Percentiles rank a stretch among this genome's conserved stretches.
Conservation (phyloP, 2,113 vertebrate genomes). For the Morone saxatilis region DNA sequence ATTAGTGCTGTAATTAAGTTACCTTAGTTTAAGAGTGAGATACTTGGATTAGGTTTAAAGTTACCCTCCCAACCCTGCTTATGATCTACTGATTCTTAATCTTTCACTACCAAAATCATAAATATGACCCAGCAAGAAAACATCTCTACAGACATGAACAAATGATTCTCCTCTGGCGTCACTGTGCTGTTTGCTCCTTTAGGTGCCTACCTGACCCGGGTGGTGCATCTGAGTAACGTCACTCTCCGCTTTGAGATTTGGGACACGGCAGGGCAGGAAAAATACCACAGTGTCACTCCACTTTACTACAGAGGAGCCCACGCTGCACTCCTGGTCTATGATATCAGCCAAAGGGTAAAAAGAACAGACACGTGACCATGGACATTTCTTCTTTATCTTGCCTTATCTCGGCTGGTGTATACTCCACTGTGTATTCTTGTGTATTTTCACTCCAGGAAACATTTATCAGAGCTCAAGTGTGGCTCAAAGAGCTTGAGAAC, state of each 20-base stretch:
- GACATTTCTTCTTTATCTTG: background rate
- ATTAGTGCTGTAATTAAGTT: no score
- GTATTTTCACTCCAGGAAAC: slow-evolving; percentile 71
- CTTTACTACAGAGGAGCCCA: slow-evolving; percentile 87
- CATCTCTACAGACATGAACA: background rate
- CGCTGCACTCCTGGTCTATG: slow-evolving; percentile 83
- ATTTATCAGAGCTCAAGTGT: slow-evolving; percentile 82
- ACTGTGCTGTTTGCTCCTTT: slow-evolving; percentile 1
- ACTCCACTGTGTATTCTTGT: background rate
- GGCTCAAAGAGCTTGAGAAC: slow-evolving; percentile 86
- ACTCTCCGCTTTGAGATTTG: slow-evolving; percentile 86
- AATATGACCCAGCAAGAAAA: background rate
- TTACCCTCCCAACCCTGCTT: background rate
- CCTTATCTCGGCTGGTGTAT: background rate
- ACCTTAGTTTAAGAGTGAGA: no score
- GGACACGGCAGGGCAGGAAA: slow-evolving; percentile 90
- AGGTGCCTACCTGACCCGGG: slow-evolving; percentile 87
- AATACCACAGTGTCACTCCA: slow-evolving; percentile 88
- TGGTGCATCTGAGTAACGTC: slow-evolving; percentile 55
- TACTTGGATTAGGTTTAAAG: no score
- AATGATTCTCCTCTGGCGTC: background rate
- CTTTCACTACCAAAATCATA: no score
- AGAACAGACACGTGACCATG: background rate
- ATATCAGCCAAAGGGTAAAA: slow-evolving; percentile 84
- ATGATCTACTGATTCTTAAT: background rate